A percentile compares a stretch with the other conserved stretches of the same genome.
Evolutionary conservation across 64 coral and sea anemone genomes (phyloP).

Genomic region (Montipora efflorescens): DNA sequence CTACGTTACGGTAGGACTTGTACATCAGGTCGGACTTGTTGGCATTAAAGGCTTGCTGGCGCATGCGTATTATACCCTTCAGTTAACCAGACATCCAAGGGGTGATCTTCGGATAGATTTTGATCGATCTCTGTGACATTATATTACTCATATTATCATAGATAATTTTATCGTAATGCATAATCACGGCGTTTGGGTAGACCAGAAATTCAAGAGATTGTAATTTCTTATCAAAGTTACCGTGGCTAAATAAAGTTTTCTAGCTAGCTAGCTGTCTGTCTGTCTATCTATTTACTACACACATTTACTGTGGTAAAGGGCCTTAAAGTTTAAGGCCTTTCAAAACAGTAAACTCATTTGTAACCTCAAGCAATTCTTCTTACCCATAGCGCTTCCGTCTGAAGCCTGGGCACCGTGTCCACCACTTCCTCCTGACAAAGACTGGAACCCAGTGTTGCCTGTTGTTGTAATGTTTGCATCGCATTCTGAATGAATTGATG

Average conservation of each 20-base stretch:
- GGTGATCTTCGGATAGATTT: constrained; percentile 33
- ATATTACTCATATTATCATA: constrained; percentile 17
- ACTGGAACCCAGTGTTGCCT: constrained; percentile 24
- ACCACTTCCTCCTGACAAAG: constrained; percentile 22
- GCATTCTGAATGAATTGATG: constrained; percentile 8
- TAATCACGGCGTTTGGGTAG: too few relatives aligned
- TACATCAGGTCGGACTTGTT: not conserved
- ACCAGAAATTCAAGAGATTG: too few relatives aligned
- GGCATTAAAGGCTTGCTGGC: constrained; percentile 31
- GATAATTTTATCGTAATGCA: too few relatives aligned
- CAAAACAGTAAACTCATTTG: too few relatives aligned
- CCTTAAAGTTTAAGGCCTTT: too few relatives aligned
- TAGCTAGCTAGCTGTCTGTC: too few relatives aligned
- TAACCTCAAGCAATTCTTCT: not conserved
- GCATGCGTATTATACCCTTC: constrained; percentile 59
- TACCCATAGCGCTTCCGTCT: constrained; percentile 26
- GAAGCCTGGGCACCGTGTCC: not conserved
- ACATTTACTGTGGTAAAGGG: too few relatives aligned
- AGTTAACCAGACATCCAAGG: constrained; percentile 61
- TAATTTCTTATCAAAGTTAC: too few relatives aligned
- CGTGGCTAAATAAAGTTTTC: too few relatives aligned
- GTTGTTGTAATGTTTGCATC: constrained; percentile 39
- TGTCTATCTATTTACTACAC: too few relatives aligned
- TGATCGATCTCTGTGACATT: constrained; percentile 54
- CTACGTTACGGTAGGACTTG: too few relatives aligned